Conservation (phyloP, 2,797 vertebrate genomes). For the Enteromius unitaeniatus region DNA sequence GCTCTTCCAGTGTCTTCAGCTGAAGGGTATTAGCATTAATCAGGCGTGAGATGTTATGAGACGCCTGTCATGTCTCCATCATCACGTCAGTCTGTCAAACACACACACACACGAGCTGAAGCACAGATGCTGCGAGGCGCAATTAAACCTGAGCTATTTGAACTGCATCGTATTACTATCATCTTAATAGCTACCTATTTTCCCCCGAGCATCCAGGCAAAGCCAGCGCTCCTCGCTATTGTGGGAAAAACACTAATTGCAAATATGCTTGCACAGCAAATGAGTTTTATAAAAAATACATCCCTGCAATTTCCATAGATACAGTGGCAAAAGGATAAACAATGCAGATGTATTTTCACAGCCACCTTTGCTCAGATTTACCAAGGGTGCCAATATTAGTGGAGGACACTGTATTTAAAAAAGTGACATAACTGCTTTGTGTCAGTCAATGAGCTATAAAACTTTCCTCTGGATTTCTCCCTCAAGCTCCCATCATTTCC, state of each 20-base stretch:
- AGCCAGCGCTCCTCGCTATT: not conserved
- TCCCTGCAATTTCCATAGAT: not conserved
- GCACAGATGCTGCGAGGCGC: not conserved
- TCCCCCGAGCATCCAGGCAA: not conserved
- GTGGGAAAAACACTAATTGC: not conserved
- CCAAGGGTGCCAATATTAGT: too few relatives aligned
- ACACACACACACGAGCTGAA: not conserved
- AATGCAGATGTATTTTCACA: too few relatives aligned
- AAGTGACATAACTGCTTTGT: not conserved
- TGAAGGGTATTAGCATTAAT: not conserved
- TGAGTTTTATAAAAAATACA: not conserved
- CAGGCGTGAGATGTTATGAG: not conserved
- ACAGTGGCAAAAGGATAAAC: too few relatives aligned
- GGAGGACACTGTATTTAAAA: too few relatives aligned
- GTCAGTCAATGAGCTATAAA: not conserved
- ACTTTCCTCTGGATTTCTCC: not conserved
- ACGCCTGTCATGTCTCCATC: conserved; percentile 15
- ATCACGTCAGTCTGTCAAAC: conserved; percentile 9
- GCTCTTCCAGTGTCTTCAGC: not conserved
- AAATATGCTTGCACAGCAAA: not conserved
- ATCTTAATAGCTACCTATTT: not conserved
- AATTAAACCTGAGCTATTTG: conserved; percentile 5
- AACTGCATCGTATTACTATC: not conserved
- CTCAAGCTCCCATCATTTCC: not conserved
- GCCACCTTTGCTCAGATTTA: too few relatives aligned